Conservation (phyloP, 1,140 invertebrate genomes). For the Sinella curviseta region DNA sequence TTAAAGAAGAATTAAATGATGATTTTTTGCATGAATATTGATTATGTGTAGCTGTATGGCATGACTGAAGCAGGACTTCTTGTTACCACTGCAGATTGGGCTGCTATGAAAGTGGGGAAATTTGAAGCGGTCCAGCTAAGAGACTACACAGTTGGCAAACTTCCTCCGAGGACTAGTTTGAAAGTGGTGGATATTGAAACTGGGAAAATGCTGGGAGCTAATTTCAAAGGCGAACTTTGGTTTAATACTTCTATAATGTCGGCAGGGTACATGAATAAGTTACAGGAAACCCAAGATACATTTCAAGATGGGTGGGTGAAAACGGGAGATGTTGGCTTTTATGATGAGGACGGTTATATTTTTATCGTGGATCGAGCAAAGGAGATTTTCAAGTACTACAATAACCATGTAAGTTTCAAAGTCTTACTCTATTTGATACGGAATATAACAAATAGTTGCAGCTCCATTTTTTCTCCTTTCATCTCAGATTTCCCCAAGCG, state of each 20-base stretch:
- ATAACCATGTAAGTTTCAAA: slow-evolving; percentile 38
- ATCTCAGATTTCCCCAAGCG: slow-evolving; percentile 35
- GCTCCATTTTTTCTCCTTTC: too few species aligned
- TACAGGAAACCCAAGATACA: neutral
- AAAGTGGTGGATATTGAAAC: slow-evolving; percentile 26
- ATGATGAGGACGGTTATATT: slow-evolving; percentile 51
- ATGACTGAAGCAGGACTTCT: slow-evolving; percentile 41
- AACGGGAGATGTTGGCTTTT: slow-evolving; percentile 41
- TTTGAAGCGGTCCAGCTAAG: neutral
- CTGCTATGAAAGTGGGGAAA: neutral
- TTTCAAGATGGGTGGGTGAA: slow-evolving; percentile 11
- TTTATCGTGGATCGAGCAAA: slow-evolving; percentile 52
- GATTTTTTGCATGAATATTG: neutral
- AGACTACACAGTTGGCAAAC: slow-evolving; percentile 4
- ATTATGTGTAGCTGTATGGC: slow-evolving; percentile 35
- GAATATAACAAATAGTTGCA: neutral
- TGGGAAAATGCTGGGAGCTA: neutral
- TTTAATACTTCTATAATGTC: slow-evolving; percentile 15
- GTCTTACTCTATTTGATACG: neutral
- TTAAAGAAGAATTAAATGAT: too few species aligned
- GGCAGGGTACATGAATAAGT: slow-evolving; percentile 1
- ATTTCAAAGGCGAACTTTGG: slow-evolving; percentile 22
- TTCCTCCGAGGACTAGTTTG: slow-evolving; percentile 9
- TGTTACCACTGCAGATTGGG: neutral
- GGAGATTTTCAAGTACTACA: slow-evolving; percentile 52